These are phyloP conservation scores for Helicoverpa zea DNA, from an alignment of 1,140 invertebrate species.

Conservation along the genomic window DNA sequence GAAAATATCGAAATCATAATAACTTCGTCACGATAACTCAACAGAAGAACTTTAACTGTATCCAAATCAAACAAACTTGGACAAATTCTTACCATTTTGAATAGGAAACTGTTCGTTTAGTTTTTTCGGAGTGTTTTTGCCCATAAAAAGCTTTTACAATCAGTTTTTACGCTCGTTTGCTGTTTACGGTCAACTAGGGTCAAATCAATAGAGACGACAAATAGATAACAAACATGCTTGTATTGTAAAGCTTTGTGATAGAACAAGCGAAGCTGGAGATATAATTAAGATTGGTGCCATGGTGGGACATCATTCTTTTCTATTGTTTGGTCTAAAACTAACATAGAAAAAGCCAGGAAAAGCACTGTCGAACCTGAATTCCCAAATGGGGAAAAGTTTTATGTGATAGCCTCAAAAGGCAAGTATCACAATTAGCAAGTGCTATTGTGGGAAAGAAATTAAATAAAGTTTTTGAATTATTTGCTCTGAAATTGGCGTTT, in stretches of 20 bases:
- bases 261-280: not conserved
- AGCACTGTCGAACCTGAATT: too few relatives aligned
- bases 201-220: conserved; percentile 28
- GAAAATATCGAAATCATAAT: not conserved
- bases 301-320: not conserved
- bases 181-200: conserved; percentile 1
- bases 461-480: too few relatives aligned
- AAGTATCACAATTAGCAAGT: too few relatives aligned
- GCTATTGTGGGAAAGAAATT: too few relatives aligned
- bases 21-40: not conserved
- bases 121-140: not conserved
- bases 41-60: not conserved
- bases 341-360: too few relatives aligned
- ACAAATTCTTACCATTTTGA: not conserved
- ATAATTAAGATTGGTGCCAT: not conserved
- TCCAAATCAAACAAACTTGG: not conserved
- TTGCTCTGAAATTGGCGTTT: too few relatives aligned
- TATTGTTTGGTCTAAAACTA: too few relatives aligned
- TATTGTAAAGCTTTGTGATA: not conserved
- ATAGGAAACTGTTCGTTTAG: conserved; percentile 9
- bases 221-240: conserved; percentile 20
- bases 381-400: too few relatives aligned
- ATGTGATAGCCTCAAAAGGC: too few relatives aligned
- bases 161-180: conserved; percentile 9
- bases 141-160: not conserved